A percentile compares a stretch with the other conserved stretches of the same genome.
Conservation (phyloP, 2,797 vertebrate species). For the Sebastes matsubarae region DNA sequence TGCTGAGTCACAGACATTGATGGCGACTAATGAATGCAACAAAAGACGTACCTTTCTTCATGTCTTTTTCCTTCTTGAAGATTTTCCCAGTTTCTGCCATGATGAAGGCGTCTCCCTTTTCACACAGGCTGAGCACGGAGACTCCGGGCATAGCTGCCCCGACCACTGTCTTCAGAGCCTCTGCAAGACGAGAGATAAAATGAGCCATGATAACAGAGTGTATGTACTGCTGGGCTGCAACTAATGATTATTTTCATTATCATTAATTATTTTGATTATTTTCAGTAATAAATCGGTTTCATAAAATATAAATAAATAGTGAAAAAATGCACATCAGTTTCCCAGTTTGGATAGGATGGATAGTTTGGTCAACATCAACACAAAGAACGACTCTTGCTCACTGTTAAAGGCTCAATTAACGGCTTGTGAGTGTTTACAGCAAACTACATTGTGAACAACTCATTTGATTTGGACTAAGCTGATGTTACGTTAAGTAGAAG, state of each 20-base stretch:
- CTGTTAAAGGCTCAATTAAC: background rate
- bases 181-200: conserved; percentile 66
- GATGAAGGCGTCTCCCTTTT: conserved; percentile 94
- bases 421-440: background rate
- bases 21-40: background rate
- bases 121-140: conserved; percentile 91
- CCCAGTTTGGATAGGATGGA: background rate
- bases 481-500: background rate
- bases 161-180: conserved; percentile 88
- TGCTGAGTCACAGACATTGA: background rate
- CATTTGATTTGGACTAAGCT: background rate
- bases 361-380: background rate
- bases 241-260: background rate
- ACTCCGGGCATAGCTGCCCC: conserved; percentile 85
- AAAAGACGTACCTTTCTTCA: conserved; percentile 91
- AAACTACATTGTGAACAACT: background rate
- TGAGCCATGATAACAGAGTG: background rate
- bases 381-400: background rate
- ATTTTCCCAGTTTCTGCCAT: conserved; percentile 94
- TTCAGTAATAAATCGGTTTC: background rate
- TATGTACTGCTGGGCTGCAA: background rate
- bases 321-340: background rate
- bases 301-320: background rate
- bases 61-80: conserved; percentile 98
- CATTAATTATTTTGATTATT: background rate